Conservation (phyloP, 2,113 vertebrate species). For the Piliocolobus tephrosceles region DNA sequence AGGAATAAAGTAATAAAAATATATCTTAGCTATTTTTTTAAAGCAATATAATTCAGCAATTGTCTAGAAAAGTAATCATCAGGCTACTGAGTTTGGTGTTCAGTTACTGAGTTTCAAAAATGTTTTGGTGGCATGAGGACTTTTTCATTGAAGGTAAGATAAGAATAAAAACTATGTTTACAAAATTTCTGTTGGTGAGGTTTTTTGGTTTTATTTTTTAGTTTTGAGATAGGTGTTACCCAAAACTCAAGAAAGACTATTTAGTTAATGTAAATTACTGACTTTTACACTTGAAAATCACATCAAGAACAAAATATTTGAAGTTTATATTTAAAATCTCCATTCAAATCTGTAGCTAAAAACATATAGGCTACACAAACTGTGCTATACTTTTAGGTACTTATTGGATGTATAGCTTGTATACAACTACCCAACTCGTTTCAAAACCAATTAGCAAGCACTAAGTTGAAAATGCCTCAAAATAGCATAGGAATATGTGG, state of each 20-base stretch:
- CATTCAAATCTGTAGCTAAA: background rate
- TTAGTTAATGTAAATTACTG: constrained; percentile 23
- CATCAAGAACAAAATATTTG: constrained; percentile 12
- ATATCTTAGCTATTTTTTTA: constrained; percentile 56
- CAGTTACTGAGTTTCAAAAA: constrained; percentile 43
- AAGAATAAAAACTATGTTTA: constrained; percentile 74
- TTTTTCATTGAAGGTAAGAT: constrained; percentile 60
- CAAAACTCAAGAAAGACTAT: constrained; percentile 12
- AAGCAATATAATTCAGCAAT: constrained; percentile 59
- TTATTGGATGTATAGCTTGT: background rate
- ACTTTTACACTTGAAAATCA: background rate
- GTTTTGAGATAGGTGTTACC: constrained; percentile 25
- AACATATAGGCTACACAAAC: background rate
- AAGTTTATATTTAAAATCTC: constrained; percentile 9
- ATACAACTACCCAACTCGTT: background rate
- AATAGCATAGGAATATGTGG: background rate
- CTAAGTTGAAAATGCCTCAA: background rate
- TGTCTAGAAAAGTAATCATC: constrained; percentile 57
- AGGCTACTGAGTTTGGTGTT: constrained; percentile 27
- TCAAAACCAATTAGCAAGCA: background rate
- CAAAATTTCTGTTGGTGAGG: constrained; percentile 51
- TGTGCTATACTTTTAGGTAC: background rate
- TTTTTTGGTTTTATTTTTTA: constrained; percentile 50
- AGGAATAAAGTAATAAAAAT: constrained; percentile 60
- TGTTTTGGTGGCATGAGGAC: constrained; percentile 53